Base-by-base conservation (phyloP, 2,113 vertebrate species). In the Eclectus roratus region DNA sequence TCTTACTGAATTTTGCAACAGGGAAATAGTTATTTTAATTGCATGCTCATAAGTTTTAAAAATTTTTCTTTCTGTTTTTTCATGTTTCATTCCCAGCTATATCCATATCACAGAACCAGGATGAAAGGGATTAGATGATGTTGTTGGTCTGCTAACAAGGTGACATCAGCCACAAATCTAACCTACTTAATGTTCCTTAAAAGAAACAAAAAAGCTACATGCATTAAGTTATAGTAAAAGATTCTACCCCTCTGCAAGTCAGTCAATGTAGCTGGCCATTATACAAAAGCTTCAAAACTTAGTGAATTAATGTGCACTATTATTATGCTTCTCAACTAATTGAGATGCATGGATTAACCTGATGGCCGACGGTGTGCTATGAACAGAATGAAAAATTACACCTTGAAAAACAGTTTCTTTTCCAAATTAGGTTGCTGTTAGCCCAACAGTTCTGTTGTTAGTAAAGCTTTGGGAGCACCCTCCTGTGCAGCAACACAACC, bases 331-430 rank as follows among this genome's bases (percentile, higher is more conserved):
- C 28, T 52, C 19, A 60, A 12, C 8, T 89, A 37, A 61, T 33
- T 79, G 35, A 64, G 33, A 60, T 23, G 6, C 20, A 24, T 10
- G 4, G 5, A 7, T 66, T 73, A 47, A 77, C 18, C 33, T 58
- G 15, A 5, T 19, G 14, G 15, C 4, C 2, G 1, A 47, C 7
- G 60, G 17, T 0, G 0, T 27, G 23, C 25, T 66, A 37, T 2
- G 2, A 88, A 82, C 2, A 66, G 28, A 86, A 80, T 35, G 0
- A 60, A 82, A 69, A 60, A 49, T 17, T 13, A 49, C 3, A 2
- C 6, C 2, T 20, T 9, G 37, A 72, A 79, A 81, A 44, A 0
- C 16, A 21, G 10, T 44, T 56, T 65, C 16, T 28, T 85, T 88
- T 65, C 21, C 2, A 3, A 85, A 46, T 68, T 53, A 85, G 7